Conservation (phyloP, 2,797 vertebrate species). For the Amblyraja radiata region DNA sequence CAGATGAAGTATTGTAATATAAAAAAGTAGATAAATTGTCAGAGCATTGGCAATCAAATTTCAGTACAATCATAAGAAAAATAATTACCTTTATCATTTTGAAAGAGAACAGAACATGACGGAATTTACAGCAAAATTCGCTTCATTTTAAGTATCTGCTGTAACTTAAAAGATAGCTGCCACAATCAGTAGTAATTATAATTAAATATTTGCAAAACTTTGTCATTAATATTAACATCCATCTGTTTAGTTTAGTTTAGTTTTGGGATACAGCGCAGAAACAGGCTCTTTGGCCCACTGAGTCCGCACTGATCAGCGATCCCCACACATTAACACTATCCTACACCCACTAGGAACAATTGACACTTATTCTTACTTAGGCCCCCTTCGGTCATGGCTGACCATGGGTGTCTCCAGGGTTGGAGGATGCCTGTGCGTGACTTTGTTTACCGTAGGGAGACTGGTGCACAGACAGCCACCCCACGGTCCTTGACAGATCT, state of each 20-base stretch:
- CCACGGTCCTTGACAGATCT: too few relatives aligned
- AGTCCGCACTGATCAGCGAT: too few relatives aligned
- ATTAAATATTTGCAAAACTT: neutral
- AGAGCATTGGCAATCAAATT: neutral
- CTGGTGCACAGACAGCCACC: too few relatives aligned
- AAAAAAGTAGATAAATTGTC: neutral
- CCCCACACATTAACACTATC: too few relatives aligned
- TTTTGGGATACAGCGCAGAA: too few relatives aligned
- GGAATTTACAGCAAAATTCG: neutral
- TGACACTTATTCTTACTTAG: too few relatives aligned
- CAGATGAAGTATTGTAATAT: neutral
- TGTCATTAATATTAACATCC: neutral
- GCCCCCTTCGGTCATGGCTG: too few relatives aligned
- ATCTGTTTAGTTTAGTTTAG: neutral
- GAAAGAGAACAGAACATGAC: neutral
- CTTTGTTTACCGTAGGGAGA: too few relatives aligned
- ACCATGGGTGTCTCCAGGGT: too few relatives aligned
- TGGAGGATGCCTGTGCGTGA: too few relatives aligned
- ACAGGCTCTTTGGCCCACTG: too few relatives aligned
- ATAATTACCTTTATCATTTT: neutral
- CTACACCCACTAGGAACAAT: too few relatives aligned
- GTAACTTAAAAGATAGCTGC: neutral
- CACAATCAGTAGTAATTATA: neutral
- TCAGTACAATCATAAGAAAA: neutral
- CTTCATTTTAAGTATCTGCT: conserved; percentile 7